A percentile compares a stretch with the other conserved stretches of the same genome.
Evolutionary conservation across 1,140 invertebrate genomes (phyloP).

Genomic region (Ceratoteleas bidentatus): DNA sequence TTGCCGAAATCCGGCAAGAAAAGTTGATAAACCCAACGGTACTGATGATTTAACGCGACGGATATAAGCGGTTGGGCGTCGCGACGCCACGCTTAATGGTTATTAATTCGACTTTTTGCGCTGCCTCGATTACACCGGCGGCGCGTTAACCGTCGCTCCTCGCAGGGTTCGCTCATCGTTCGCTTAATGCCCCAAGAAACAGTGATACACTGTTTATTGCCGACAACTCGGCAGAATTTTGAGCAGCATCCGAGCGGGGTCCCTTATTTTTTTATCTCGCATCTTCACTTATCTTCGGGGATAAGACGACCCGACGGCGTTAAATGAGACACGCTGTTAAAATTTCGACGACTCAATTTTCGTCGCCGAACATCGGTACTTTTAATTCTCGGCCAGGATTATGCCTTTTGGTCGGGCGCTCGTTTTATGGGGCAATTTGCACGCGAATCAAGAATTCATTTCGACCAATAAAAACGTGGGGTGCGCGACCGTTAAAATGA

Average conservation of each 20-base stretch:
- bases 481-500: conserved; percentile 48
- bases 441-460: conserved; percentile 58
- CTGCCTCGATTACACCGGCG: conserved; percentile 24
- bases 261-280: conserved; percentile 53
- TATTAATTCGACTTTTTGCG: conserved; percentile 69
- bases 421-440: conserved; percentile 57
- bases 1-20: neutral
- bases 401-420: conserved; percentile 37
- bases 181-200: conserved; percentile 74
- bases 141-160: conserved; percentile 43
- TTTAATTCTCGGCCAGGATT: conserved; percentile 47
- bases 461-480: conserved; percentile 52
- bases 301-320: conserved; percentile 45
- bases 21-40: conserved; percentile 15
- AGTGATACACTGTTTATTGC: conserved; percentile 78
- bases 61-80: conserved; percentile 25
- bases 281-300: conserved; percentile 51
- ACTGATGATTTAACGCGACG: conserved; percentile 22
- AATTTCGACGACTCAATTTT: conserved; percentile 58
- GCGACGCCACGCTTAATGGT: conserved; percentile 57
- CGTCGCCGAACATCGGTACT: conserved; percentile 53
- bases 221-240: conserved; percentile 73
- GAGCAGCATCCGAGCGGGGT: conserved; percentile 61
- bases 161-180: conserved; percentile 42
- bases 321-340: conserved; percentile 52